A percentile compares a stretch with the other conserved stretches of the same genome.
These are phyloP conservation scores for Eolophus roseicapilla DNA, from an alignment of 2,113 vertebrate species.

Conservation along the genomic window DNA sequence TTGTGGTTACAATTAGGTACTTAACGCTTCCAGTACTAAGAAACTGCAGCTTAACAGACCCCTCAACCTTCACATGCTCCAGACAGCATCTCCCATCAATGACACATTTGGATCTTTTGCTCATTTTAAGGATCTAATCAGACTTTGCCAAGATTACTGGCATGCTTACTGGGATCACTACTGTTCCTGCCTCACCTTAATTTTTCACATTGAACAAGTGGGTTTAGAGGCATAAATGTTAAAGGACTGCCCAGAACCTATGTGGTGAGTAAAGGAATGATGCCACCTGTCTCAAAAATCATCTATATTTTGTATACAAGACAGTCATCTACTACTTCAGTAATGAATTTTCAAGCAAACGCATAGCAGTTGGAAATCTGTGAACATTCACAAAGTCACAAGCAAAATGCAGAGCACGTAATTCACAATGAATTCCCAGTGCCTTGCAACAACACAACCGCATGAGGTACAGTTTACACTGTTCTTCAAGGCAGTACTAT, in stretches of 20 bases:
- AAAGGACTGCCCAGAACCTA: not conserved
- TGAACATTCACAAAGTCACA: not conserved
- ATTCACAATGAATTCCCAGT: not conserved
- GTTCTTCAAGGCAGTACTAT: not conserved
- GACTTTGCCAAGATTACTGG: not conserved
- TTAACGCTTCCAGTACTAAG: not conserved
- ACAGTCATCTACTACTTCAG: not conserved
- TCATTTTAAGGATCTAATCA: not conserved
- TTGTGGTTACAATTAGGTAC: not conserved
- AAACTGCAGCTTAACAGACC: not conserved
- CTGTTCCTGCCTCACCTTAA: not conserved
- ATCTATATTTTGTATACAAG: not conserved
- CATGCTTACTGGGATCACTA: not conserved
- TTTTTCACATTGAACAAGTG: not conserved
- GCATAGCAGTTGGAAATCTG: not conserved
- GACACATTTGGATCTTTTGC: not conserved
- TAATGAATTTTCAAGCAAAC: not conserved
- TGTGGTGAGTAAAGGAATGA: not conserved
- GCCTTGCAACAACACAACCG: accelerated
- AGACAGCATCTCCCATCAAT: not conserved
- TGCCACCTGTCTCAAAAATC: not conserved
- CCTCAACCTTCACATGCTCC: not conserved
- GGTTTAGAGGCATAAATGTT: not conserved
- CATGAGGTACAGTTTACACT: not conserved
- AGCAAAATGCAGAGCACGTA: not conserved